Evolutionary conservation across 2,888 invertebrate genomes (phyloP), one percentile per base, ranked within the genome.

Genomic region (Petrolisthes cinctipes): DNA sequence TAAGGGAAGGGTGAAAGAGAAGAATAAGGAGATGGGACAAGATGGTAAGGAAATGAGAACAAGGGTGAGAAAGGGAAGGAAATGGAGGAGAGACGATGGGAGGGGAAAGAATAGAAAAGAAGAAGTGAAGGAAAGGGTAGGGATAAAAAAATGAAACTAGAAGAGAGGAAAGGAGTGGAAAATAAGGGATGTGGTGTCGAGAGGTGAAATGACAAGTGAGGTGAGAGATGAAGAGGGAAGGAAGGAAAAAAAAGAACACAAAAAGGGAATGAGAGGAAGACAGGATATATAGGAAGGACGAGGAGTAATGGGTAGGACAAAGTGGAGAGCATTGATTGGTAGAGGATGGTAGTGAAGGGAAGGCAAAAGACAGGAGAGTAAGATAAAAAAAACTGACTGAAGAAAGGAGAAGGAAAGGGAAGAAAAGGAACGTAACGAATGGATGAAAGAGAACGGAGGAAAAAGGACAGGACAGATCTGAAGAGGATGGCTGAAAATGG

Each of bases 231-330:
- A 37, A 71, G 23, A 54, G 11, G 71, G 51, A 37, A n/a, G 54
- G 17, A 82, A 9, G n/a, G 53, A 51, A n/a, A 75, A 54, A n/a
- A 51, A 53, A 71, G n/a, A 71, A 83, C n/a, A 56, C 20, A 75
- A 9, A 9, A 17, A 11, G 23, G 17, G 7, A 53, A 51, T 54
- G 66, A 83, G 51, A 51, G 11, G 37, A 14, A 83, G 51, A 37
- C 3, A 75, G 53, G 54, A 9, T 17, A 11, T 5, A 54, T 11
- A 37, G 54, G 7, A n/a, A 68, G n/a, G 71, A n/a, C 9, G 5
- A 53, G 37, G 17, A 61, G 51, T 11, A n/a, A 57, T 6, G 23
- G 56, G 57, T 20, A 20, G 66, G 23, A 56, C 6, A 17, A 23
- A 6, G 76, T 4, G 5, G 11, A 61, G 57, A 37, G 23, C 11